Percentiles rank a stretch among this genome's conserved stretches.
These are phyloP conservation scores for Drosophila stalkeri DNA, from an alignment of 2,888 invertebrate species.

Conservation along the genomic window DNA sequence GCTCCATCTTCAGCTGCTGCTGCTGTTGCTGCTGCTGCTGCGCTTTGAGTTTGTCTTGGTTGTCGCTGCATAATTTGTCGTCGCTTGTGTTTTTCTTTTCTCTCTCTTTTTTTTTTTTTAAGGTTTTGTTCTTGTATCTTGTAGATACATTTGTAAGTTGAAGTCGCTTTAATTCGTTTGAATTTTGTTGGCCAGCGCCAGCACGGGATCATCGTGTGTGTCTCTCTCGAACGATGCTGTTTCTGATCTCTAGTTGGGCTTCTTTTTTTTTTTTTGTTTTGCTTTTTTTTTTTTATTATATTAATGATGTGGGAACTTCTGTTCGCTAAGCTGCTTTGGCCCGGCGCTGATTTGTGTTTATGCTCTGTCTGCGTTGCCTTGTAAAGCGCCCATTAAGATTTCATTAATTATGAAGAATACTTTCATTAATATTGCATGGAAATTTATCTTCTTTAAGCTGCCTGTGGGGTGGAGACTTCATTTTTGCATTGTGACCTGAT, in stretches of 20 bases:
- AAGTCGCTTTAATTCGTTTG: conserved; percentile 70
- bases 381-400: conserved; percentile 65
- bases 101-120: conserved; percentile 9
- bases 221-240: conserved; percentile 36
- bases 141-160: conserved; percentile 79
- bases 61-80: conserved; percentile 79
- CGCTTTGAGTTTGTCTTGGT: conserved; percentile 38
- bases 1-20: not conserved
- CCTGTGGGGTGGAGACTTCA: conserved; percentile 19
- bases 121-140: conserved; percentile 53
- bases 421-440: conserved; percentile 71
- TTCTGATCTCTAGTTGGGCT: conserved; percentile 29
- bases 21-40: conserved; percentile 7
- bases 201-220: conserved; percentile 69
- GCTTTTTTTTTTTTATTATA: conserved; percentile 43
- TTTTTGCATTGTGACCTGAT: conserved; percentile 46
- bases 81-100: conserved; percentile 45
- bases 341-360: conserved; percentile 41
- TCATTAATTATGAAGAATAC: conserved; percentile 73
- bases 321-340: conserved; percentile 48
- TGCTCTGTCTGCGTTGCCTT: conserved; percentile 41
- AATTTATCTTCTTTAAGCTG: conserved; percentile 25
- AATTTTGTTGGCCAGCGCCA: conserved; percentile 64
- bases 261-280: conserved; percentile 19
- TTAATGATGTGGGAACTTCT: conserved; percentile 82